Percentiles rank a stretch among this genome's conserved stretches.
phyloP scores from a whole-genome alignment of 2,888 invertebrate genomes.

The Deilephila porcellus region DNA sequence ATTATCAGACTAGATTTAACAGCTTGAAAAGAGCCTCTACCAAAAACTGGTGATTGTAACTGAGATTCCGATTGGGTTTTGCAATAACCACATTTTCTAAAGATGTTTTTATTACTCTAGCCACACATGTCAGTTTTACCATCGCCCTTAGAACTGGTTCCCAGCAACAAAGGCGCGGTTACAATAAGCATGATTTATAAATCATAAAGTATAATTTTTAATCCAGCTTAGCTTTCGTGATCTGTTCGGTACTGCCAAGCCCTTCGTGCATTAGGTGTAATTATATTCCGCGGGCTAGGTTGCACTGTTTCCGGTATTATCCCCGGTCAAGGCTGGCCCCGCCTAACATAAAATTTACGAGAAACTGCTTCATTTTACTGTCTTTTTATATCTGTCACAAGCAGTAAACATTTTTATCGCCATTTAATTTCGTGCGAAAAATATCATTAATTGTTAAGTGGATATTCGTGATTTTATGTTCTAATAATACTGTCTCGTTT shows the following conservation, averaged over 20 bases:
- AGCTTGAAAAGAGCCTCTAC: too few species aligned
- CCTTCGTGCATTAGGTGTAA: constrained; percentile 15
- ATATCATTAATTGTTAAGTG: constrained; percentile 19
- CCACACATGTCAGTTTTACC: not conserved
- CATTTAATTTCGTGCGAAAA: constrained; percentile 18
- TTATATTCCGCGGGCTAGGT: constrained; percentile 9
- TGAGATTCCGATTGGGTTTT: too few species aligned
- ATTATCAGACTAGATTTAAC: too few species aligned
- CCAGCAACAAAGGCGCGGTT: not conserved
- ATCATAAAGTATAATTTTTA: not conserved
- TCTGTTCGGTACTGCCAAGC: constrained; percentile 15
- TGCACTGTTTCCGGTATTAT: constrained; percentile 38
- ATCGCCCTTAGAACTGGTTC: not conserved
- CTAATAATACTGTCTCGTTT: constrained; percentile 19
- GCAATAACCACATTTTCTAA: not conserved
- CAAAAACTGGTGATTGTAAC: too few species aligned
- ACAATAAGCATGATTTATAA: constrained; percentile 9
- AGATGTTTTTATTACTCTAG: not conserved
- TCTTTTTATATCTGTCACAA: constrained; percentile 30
- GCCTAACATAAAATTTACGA: constrained; percentile 49
- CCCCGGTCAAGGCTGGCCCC: constrained; percentile 50
- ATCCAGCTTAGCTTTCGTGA: constrained; percentile 13
- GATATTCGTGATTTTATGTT: constrained; percentile 2
- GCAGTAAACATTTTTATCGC: constrained; percentile 28
- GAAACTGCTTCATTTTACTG: constrained; percentile 26